Percentiles rank a stretch among this genome's conserved stretches.
These are phyloP conservation scores for Meloidogyne exigua DNA, from an alignment of 1,140 invertebrate genomes.

Conservation along the genomic window DNA sequence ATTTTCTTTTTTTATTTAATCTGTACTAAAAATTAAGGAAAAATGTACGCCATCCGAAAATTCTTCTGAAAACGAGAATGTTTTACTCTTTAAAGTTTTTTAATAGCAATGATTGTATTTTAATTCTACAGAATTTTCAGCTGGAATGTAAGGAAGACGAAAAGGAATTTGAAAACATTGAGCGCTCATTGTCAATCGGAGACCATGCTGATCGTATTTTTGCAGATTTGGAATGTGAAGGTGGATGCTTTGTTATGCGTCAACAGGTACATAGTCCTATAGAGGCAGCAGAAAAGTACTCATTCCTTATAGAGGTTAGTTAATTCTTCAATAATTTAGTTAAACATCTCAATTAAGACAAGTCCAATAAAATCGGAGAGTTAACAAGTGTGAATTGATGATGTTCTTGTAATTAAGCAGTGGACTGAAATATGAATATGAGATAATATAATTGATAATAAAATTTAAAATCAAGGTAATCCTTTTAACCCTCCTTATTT, in stretches of 20 bases:
- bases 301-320: neutral
- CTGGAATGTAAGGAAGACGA: neutral
- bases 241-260: neutral
- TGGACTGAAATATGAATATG: neutral
- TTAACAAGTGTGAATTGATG: neutral
- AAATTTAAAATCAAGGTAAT: neutral
- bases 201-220: slow-evolving; percentile 1
- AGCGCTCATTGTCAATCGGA: neutral
- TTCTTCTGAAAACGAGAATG: neutral
- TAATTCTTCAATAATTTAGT: neutral
- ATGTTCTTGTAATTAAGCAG: neutral
- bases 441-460: neutral
- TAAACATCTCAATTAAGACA: neutral
- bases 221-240: neutral
- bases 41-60: neutral
- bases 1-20: neutral
- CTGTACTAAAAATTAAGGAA: neutral
- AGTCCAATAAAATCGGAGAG: neutral
- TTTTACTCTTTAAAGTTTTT: neutral
- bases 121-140: neutral
- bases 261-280: neutral
- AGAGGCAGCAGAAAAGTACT: neutral
- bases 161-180: neutral
- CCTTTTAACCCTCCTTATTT: no score
- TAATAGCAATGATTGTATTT: neutral